phyloP scores from a whole-genome alignment of 1,140 invertebrate genomes.

The Megalonaias nervosa region DNA sequence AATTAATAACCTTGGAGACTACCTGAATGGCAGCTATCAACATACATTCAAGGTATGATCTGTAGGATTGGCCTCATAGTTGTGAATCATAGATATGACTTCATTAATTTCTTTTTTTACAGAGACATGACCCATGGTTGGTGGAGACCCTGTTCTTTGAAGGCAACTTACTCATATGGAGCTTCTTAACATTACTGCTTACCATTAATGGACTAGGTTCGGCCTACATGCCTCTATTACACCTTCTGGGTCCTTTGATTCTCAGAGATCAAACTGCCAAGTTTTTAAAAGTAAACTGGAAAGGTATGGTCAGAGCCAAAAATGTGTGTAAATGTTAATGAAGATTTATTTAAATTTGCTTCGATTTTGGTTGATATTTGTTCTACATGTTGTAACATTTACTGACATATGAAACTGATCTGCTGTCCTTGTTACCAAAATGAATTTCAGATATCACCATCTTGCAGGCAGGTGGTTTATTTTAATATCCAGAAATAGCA shows the following conservation, averaged over 20 bases:
- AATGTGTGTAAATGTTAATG: too few relatives aligned
- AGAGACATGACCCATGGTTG: slow-evolving; percentile 72
- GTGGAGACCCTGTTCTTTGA: slow-evolving; percentile 78
- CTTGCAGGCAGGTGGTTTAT: too few relatives aligned
- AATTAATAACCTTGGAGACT: neutral
- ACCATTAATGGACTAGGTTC: slow-evolving; percentile 77
- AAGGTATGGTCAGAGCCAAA: slow-evolving; percentile 23
- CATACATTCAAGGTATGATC: too few relatives aligned
- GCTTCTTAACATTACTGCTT: slow-evolving; percentile 73
- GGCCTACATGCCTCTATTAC: slow-evolving; percentile 79
- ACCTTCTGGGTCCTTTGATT: slow-evolving; percentile 73
- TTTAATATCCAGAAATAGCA: too few relatives aligned
- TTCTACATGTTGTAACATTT: too few relatives aligned
- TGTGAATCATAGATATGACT: neutral
- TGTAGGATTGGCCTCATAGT: too few relatives aligned
- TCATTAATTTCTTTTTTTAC: slow-evolving; percentile 14
- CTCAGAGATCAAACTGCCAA: slow-evolving; percentile 38
- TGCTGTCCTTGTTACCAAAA: too few relatives aligned
- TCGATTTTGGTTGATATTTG: too few relatives aligned
- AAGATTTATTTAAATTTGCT: too few relatives aligned
- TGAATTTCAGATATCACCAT: too few relatives aligned
- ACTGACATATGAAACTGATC: too few relatives aligned
- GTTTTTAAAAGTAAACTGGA: slow-evolving; percentile 34
- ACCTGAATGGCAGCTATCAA: neutral
- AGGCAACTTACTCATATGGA: slow-evolving; percentile 78